phyloP scores from a whole-genome alignment of 2,113 vertebrate species.

The Alethe diademata region DNA sequence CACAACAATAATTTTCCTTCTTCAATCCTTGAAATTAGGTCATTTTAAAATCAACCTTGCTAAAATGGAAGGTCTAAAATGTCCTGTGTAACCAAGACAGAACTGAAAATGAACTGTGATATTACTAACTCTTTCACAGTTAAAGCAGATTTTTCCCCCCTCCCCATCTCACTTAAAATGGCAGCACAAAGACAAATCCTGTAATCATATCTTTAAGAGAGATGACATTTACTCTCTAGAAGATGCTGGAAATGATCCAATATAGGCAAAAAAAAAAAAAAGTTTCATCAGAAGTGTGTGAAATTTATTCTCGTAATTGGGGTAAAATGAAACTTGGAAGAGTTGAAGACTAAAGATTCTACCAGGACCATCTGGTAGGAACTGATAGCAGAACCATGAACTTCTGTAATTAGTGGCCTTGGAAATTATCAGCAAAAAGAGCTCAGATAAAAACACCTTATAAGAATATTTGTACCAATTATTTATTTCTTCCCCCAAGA shows the following conservation, averaged over 20 bases:
- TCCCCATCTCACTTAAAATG: neutral
- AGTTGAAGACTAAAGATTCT: constrained; percentile 31
- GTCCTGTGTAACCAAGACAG: constrained; percentile 9
- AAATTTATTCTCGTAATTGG: constrained; percentile 22
- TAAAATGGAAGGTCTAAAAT: constrained; percentile 24
- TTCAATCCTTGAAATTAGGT: neutral
- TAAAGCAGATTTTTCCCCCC: neutral
- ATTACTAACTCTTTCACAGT: constrained; percentile 19
- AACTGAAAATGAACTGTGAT: neutral
- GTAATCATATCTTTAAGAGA: constrained; percentile 23
- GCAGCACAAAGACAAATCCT: constrained; percentile 26
- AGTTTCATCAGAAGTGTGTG: neutral
- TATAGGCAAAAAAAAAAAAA: neutral
- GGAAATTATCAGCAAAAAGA: constrained; percentile 47
- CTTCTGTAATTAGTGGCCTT: constrained; percentile 8
- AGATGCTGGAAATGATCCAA: constrained; percentile 34
- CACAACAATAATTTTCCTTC: neutral
- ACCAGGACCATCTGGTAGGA: neutral
- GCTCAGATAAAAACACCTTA: constrained; percentile 73
- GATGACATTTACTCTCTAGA: constrained; percentile 29
- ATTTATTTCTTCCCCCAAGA: constrained; percentile 69
- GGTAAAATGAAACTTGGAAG: constrained; percentile 34
- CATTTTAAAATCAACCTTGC: neutral
- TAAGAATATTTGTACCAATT: constrained; percentile 74
- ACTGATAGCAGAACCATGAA: neutral